Base-by-base conservation (phyloP, 2,113 vertebrate species). In the Zosterops japonicus region DNA sequence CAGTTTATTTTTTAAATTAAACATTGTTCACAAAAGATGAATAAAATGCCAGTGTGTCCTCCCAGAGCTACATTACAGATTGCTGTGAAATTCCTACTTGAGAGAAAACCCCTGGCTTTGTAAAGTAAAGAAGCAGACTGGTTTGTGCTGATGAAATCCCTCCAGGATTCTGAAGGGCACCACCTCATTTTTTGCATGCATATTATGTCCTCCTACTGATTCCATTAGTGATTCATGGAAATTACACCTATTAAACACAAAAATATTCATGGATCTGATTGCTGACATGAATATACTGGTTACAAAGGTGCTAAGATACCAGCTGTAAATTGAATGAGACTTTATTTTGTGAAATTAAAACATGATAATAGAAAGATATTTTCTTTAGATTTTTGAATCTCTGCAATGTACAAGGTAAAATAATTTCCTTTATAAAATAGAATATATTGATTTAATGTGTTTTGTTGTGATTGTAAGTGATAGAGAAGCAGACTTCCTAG, bases 231-330 rank as follows among this genome's bases (percentile, higher is more conserved):
- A 93, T 94, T 94, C 78, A 88, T 91, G 67, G 57, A 94, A 95
- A 92, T 95, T 76, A 88, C 59, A 75, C 68, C 64, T 93, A 90
- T 94, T 94, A 91, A 96, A 85, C 2, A 4, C 41, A 94, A 90
- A 96, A 91, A 87, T 93, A 90, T 95, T 90, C 90, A 93, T 88
- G 64, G 49, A 90, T 91, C 68, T 95, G 88, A 91, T 93, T 95
- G 59, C 78, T 95, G 92, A 89, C 78, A 82, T 93, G 42, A 93
- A 86, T 90, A 75, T 80, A 82, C 85, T 84, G 57, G 71, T 91
- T 92, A 76, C 46, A 92, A 94, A 95, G 79, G 76, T 55, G 72
- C 33, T 65, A 71, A 65, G 74, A 67, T 88, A 83, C 12, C 44
- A 67, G 25, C 22, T 83, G 31, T 90, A 95, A 93, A 90, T 67